Conservation (phyloP, 2,888 invertebrate genomes). For the Tipula unca region DNA sequence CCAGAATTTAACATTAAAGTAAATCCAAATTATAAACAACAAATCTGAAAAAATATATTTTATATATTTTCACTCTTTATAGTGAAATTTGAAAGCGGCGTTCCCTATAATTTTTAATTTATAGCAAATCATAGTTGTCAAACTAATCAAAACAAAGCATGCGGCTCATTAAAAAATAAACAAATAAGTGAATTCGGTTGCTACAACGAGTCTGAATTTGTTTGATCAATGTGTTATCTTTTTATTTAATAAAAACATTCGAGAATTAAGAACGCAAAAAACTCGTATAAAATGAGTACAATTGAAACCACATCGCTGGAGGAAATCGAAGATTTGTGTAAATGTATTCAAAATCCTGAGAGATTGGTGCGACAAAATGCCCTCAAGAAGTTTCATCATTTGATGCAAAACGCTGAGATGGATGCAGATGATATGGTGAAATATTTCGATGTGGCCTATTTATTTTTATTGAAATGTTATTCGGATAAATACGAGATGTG, state of each 20-base stretch:
- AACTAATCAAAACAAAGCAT: background rate
- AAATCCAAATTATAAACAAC: no score
- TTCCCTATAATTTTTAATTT: background rate
- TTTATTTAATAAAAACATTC: background rate
- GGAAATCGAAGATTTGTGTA: conserved; percentile 23
- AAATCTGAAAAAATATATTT: no score
- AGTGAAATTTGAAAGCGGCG: background rate
- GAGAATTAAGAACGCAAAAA: background rate
- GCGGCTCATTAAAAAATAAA: background rate
- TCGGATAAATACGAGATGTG: conserved; percentile 38
- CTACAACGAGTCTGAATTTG: background rate
- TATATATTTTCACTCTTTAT: no score
- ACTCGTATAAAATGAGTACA: background rate
- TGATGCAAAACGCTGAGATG: conserved; percentile 22
- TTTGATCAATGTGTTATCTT: background rate
- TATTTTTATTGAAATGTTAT: conserved; percentile 39
- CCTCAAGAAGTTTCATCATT: conserved; percentile 26
- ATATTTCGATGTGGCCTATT: conserved; percentile 35
- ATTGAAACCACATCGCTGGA: conserved; percentile 19
- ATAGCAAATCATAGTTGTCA: background rate
- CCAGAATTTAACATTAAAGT: no score
- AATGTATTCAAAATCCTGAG: conserved; percentile 26
- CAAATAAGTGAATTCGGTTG: background rate
- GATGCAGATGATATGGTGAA: conserved; percentile 22
- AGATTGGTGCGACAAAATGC: conserved; percentile 26